These are phyloP conservation scores for Ailurus styani DNA, from an alignment of 2,113 vertebrate genomes.

Conservation along the genomic window DNA sequence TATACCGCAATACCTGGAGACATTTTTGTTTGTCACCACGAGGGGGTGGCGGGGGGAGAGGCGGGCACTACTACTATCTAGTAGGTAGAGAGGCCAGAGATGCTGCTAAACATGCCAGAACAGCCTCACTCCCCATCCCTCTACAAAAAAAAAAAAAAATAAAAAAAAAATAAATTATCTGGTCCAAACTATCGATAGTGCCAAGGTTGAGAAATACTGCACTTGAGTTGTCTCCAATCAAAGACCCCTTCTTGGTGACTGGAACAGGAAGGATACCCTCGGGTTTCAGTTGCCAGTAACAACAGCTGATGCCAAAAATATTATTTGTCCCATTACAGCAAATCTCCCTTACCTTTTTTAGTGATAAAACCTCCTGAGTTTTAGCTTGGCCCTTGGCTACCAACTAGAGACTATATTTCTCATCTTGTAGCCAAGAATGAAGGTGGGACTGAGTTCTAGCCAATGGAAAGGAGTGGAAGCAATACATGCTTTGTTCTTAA, in stretches of 20 bases:
- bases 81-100: neutral
- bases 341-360: neutral
- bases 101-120: neutral
- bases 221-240: neutral
- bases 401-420: neutral
- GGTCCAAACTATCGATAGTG: no score
- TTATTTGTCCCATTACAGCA: neutral
- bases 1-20: neutral
- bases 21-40: neutral
- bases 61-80: neutral
- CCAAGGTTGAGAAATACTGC: neutral
- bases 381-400: neutral
- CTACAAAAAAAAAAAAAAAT: neutral
- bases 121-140: neutral
- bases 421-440: neutral
- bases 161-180: no score
- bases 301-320: neutral
- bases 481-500: neutral
- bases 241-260: neutral
- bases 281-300: neutral
- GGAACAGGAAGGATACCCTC: neutral
- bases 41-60: fast-evolving
- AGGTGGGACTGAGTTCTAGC: neutral
- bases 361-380: neutral
- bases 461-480: neutral